These are phyloP conservation scores for Axea sp. DNA, from an alignment of 2,888 invertebrate species.

Conservation along the genomic window DNA sequence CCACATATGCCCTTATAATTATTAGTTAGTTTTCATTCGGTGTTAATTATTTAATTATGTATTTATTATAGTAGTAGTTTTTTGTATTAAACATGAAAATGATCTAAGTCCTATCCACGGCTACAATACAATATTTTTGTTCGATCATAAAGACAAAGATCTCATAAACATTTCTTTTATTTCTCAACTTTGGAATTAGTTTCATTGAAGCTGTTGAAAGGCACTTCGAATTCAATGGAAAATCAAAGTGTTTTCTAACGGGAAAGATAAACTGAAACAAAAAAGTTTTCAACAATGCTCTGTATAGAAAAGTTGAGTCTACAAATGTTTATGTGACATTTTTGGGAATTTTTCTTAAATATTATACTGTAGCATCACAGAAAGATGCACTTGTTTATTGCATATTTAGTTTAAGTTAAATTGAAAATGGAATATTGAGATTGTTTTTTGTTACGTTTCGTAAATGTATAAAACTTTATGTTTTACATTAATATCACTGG, in stretches of 20 bases:
- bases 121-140: conserved; percentile 62
- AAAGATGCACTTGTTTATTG: conserved; percentile 23
- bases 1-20: conserved; percentile 37
- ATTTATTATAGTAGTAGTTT: conserved; percentile 32
- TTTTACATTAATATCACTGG: conserved; percentile 25
- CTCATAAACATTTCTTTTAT: conserved; percentile 47
- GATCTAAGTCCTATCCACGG: conserved; percentile 66
- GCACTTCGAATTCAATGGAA: conserved; percentile 51
- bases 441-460: conserved; percentile 2
- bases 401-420: conserved; percentile 9
- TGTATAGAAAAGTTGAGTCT: conserved; percentile 38
- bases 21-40: conserved; percentile 27
- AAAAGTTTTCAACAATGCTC: too few relatives aligned
- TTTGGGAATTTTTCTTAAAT: conserved; percentile 12
- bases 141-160: conserved; percentile 40
- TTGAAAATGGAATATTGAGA: conserved; percentile 11
- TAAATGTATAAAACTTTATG: conserved; percentile 8
- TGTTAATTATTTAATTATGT: conserved; percentile 32
- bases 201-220: conserved; percentile 47
- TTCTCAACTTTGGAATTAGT: conserved; percentile 52
- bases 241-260: conserved; percentile 40
- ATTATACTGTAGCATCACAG: conserved; percentile 32
- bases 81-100: conserved; percentile 64
- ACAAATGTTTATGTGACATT: conserved; percentile 44
- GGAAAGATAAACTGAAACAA: neutral